Evolutionary conservation across 35 echinoderm and acorn worm genomes (phyloP), one percentile per base, ranked within the genome.

Genomic region (Heliocidaris tuberculata): DNA sequence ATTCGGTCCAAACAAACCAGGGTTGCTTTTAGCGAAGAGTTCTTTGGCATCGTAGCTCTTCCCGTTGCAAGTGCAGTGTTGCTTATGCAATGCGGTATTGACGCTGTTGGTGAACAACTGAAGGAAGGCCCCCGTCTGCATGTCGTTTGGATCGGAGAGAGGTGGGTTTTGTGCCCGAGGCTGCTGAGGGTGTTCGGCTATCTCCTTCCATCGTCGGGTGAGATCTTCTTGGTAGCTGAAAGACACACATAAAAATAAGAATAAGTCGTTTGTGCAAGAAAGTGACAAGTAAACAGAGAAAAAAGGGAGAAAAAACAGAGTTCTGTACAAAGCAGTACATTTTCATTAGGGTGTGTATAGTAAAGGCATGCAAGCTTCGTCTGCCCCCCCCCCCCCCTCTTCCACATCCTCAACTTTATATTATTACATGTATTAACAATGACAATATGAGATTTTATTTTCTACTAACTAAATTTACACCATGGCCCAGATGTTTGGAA

Each of bases 51-150:
- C 94, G 87, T 97, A 97, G 17, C 87, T 48, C 50, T 96, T 99
- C 29, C 98, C 95, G 15, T 95, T 94, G 61, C 97, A 97, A 27
- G 94, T 96, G 35, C 94, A 96, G 56, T 94, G 85, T 94, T 99
- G 95, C 78, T 99, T 99, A 85, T 97, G 98, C 32, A 99, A 94
- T 4, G 98, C 98, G 2, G 93, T 94, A 86, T 96, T 99, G 49
- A 99, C 95, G 90, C 98, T 99, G 88, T 99, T 99, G 47, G 98
- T 97, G 35, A 99, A 96, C 13, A 96, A 94, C 30, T 99, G 98
- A 8, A 99, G 94, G 94, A 99, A 99, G 9, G 95, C 29, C 8
- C 98, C 98, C 11, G 98, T 96, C 32, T 99, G 96, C 85, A 96
- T 93, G 32, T 94, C 94, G 8, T 96, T 90, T 9, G 94, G 91